Conservation (phyloP, 2,888 invertebrate genomes). For the Reticulitermes lucifugus region DNA sequence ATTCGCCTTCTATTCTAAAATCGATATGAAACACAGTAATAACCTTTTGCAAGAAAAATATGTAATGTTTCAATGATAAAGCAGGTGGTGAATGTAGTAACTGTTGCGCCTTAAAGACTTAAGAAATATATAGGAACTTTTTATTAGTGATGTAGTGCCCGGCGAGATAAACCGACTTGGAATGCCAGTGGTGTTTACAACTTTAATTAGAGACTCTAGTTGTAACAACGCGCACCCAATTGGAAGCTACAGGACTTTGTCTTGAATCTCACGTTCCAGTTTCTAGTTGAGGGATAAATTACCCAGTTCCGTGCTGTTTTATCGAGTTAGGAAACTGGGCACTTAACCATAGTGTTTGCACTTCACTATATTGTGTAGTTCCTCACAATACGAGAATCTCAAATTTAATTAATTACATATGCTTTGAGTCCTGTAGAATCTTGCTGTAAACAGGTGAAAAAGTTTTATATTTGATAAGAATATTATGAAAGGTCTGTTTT, state of each 20-base stretch:
- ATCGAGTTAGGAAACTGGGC: slow-evolving; percentile 5
- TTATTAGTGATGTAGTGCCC: neutral
- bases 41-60: too few species aligned
- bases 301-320: neutral
- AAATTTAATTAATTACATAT: neutral
- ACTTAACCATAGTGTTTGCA: neutral
- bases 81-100: too few species aligned
- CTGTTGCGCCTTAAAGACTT: too few species aligned
- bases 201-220: neutral
- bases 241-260: neutral
- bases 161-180: neutral
- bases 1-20: too few species aligned
- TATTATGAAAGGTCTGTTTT: too few species aligned
- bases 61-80: too few species aligned
- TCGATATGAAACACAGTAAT: too few species aligned
- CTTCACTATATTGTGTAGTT: neutral
- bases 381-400: neutral
- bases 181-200: neutral
- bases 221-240: neutral
- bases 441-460: too few species aligned
- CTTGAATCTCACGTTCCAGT: neutral
- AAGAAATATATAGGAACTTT: neutral
- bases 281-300: neutral
- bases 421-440: too few species aligned
- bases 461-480: too few species aligned